Conservation (phyloP, 92 coral and sea anemone species). For the Paragorgia papillata region DNA sequence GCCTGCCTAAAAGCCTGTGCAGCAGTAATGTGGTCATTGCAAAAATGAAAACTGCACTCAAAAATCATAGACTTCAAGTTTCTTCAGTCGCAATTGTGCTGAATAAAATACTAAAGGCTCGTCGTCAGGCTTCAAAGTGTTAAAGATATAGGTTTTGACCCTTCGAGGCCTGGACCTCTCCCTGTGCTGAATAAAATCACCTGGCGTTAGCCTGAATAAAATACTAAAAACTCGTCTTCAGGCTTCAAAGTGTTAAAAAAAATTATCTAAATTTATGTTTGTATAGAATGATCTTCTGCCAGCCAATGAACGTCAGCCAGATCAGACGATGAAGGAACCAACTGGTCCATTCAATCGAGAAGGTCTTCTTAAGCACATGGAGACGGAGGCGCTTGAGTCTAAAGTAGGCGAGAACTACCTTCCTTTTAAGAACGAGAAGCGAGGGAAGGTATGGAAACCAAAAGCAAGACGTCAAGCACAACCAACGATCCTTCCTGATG, state of each 20-base stretch:
- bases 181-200: too few species aligned
- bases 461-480: constrained; percentile 60
- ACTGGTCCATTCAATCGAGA: constrained; percentile 81
- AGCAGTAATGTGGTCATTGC: too few species aligned
- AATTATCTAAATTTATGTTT: not conserved
- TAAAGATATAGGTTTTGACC: too few species aligned
- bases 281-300: constrained; percentile 81
- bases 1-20: too few species aligned
- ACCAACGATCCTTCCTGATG: constrained; percentile 80
- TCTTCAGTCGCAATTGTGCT: not conserved
- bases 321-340: constrained; percentile 75
- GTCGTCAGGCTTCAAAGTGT: too few species aligned
- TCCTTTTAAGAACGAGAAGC: constrained; percentile 93
- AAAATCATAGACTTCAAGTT: not conserved
- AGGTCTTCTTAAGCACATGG: constrained; percentile 77
- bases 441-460: constrained; percentile 83
- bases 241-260: too few species aligned
- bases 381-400: constrained; percentile 80
- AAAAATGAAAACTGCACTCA: too few species aligned
- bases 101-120: too few species aligned
- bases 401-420: constrained; percentile 74
- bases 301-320: constrained; percentile 68
- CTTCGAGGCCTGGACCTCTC: too few species aligned
- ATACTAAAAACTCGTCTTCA: too few species aligned
- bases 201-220: too few species aligned